Evolutionary conservation across 2,113 vertebrate species (phyloP).

Genomic region (Girardinichthys multiradiatus): DNA sequence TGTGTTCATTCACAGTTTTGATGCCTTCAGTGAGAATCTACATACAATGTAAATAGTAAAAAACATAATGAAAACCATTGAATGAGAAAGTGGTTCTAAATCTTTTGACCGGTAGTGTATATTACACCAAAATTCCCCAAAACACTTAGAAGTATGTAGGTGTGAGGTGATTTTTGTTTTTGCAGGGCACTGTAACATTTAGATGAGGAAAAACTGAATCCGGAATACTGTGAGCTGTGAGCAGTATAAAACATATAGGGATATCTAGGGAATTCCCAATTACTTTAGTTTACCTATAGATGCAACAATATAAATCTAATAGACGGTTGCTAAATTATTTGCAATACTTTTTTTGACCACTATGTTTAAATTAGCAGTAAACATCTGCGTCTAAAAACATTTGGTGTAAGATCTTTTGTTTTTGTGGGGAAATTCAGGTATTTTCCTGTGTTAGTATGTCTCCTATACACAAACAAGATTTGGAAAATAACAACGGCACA

Average conservation of each 20-base stretch:
- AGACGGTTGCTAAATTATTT: background rate
- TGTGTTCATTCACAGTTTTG: no score
- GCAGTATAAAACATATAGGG: no score
- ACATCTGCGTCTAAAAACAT: background rate
- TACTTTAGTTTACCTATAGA: background rate
- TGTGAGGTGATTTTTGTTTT: conserved; percentile 58
- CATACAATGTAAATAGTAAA: no score
- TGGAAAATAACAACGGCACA: conserved; percentile 20
- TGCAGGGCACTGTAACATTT: background rate
- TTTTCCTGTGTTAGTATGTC: background rate
- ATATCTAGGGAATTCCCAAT: background rate
- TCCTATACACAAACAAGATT: conserved; percentile 15
- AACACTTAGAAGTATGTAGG: background rate
- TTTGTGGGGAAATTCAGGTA: conserved; percentile 5
- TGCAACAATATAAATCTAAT: background rate
- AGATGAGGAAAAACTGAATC: background rate
- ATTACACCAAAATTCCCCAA: background rate
- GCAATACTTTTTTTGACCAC: background rate
- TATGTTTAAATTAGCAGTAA: background rate
- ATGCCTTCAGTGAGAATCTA: no score
- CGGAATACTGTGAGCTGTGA: background rate
- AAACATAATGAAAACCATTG: no score
- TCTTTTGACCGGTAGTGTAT: no score
- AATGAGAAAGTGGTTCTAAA: no score
- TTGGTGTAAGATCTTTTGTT: conserved; percentile 10